Evolutionary conservation across 2,113 vertebrate genomes (phyloP).

Genomic region (Lepisosteus osseus): DNA sequence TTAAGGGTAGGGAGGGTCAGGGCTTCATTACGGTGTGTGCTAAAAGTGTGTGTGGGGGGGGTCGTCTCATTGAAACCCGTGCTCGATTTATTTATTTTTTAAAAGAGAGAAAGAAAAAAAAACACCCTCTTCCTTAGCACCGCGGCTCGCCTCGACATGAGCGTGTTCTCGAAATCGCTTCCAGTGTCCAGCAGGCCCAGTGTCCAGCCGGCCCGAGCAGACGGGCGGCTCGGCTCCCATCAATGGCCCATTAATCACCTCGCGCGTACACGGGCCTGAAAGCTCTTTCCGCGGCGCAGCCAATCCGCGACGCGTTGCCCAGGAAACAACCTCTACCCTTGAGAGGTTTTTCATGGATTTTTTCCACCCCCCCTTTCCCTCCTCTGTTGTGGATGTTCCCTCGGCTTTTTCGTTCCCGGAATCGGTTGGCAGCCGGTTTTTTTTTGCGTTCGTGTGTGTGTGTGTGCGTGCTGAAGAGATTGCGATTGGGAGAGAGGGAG

Average conservation of each 20-base stretch:
- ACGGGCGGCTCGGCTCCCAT: constrained; percentile 33
- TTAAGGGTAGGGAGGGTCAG: too few relatives aligned
- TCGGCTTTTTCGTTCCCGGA: constrained; percentile 41
- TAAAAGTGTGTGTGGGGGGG: too few relatives aligned
- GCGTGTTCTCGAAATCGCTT: too few relatives aligned
- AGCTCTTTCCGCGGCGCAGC: constrained; percentile 45
- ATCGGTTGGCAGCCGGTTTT: constrained; percentile 32
- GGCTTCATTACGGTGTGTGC: too few relatives aligned
- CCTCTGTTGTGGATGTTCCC: constrained; percentile 38
- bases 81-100: too few relatives aligned
- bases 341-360: constrained; percentile 56
- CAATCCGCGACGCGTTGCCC: constrained; percentile 66
- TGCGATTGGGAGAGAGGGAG: constrained; percentile 26
- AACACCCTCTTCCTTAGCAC: too few relatives aligned
- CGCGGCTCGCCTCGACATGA: too few relatives aligned
- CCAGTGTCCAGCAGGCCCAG: too few relatives aligned
- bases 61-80: too few relatives aligned
- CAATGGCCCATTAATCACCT: constrained; percentile 59
- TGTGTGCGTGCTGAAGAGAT: constrained; percentile 29
- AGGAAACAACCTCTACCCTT: constrained; percentile 77
- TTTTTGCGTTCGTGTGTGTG: constrained; percentile 11
- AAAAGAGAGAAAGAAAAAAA: too few relatives aligned
- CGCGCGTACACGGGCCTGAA: constrained; percentile 49
- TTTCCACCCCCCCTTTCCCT: constrained; percentile 14
- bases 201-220: not conserved